Conservation (phyloP, 2,888 invertebrate species). For the Idaea aversata region DNA sequence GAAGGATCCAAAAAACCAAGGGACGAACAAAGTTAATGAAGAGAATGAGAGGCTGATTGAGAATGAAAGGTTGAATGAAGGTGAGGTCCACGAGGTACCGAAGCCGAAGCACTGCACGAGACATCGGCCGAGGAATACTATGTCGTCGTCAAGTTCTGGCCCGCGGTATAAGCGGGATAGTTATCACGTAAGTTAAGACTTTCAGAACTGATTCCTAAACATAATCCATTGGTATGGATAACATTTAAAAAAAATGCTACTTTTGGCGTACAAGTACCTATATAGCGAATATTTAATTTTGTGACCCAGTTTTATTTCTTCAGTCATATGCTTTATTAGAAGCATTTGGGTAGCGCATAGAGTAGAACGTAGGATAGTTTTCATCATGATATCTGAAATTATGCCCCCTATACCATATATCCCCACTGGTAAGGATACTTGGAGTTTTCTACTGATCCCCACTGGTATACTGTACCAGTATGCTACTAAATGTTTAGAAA, state of each 20-base stretch:
- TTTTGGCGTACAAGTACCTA: neutral
- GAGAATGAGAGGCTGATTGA: constrained; percentile 73
- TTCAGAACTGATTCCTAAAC: neutral
- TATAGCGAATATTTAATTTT: no score
- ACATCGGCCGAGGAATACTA: constrained; percentile 62
- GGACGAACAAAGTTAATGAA: constrained; percentile 35
- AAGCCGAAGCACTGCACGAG: constrained; percentile 64
- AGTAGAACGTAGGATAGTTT: no score
- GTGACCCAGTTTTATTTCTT: no score
- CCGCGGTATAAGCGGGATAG: constrained; percentile 78
- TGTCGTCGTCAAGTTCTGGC: constrained; percentile 71
- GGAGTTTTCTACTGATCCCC: no score
- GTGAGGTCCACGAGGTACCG: constrained; percentile 49
- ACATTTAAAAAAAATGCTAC: no score
- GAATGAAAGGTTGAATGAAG: constrained; percentile 70
- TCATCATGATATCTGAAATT: no score
- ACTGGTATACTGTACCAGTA: no score
- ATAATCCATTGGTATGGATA: neutral
- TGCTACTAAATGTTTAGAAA: no score
- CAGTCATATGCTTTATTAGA: no score
- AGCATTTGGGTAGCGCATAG: no score
- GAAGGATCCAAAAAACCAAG: constrained; percentile 61
- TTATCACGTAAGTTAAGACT: constrained; percentile 70
- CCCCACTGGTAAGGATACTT: no score
- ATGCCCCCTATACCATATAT: no score